Evolutionary conservation across 64 coral and sea anemone genomes (phyloP), one percentile per base, ranked within the genome.

Genomic region (Hydrozoanthus tunicans): DNA sequence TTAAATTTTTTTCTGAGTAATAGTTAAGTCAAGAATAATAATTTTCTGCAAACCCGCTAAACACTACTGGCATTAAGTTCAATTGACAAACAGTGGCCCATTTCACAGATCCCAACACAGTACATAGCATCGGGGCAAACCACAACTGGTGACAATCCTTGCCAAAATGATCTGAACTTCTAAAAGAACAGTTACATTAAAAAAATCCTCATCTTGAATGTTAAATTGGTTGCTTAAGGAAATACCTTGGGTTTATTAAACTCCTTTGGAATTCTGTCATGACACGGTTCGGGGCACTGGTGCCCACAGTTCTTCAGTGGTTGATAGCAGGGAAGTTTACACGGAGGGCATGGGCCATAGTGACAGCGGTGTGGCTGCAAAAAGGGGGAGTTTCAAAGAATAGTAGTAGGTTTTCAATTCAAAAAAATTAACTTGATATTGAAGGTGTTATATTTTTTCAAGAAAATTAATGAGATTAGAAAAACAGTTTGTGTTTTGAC

Each of bases 311-410:
- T 25, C 66, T 75, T 55, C 17, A 80, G 60, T 6, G 70, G 89
- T 51, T 79, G 61, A 12, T 82, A 81, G 90, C 96, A 99, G 5
- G 80, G 85, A 53, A 93, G 70, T 79, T 72, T 89, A 53, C 96
- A 99, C 51, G 90, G 91, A 53, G 96, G 94, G 81, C 96, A 99
- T 7, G 76, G 60, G 23, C 91, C 96, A 91, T 91, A 98, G 65
- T 98, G 96, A 59, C 96, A 98, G 13, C 90, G 92, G 91, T 95
- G 96, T 90, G 83, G 91, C 94, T 99, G 69, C 26, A 73, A 60
- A 27, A 53, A 6, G 3, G 4, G 90, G 73, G 24, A 62, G 84
- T 17, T 70, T 69, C 9, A 62, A 62, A 27, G n/a, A 14, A 76
- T 56, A 20, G 9, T 3, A 59, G 0, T 72, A 56, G 13, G 9